phyloP scores from a whole-genome alignment of 2,888 invertebrate genomes.

The Ophion slaviceki region DNA sequence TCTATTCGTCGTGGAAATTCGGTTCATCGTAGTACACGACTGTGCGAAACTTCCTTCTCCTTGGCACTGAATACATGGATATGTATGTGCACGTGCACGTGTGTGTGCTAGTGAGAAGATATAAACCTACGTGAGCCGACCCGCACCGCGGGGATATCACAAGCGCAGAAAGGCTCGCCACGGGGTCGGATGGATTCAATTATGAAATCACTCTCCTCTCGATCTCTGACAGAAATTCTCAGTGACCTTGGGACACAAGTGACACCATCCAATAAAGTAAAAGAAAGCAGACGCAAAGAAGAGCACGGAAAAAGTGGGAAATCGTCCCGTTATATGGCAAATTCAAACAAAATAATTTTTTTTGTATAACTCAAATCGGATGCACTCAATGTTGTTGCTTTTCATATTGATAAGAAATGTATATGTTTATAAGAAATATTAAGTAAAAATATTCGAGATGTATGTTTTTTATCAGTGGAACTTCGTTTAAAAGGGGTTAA shows the following conservation, averaged over 20 bases:
- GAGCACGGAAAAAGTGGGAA: not conserved
- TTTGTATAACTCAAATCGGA: not conserved
- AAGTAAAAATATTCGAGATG: too few species aligned
- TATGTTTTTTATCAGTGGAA: too few species aligned
- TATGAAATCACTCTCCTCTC: constrained; percentile 61
- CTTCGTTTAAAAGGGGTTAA: too few species aligned
- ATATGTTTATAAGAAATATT: too few species aligned
- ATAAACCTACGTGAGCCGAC: constrained; percentile 3
- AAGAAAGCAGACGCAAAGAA: not conserved
- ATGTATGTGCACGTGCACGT: not conserved
- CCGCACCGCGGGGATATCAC: constrained; percentile 34
- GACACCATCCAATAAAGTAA: not conserved
- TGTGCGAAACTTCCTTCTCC: constrained; percentile 49
- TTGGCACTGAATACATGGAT: constrained; percentile 14
- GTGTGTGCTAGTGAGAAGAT: not conserved
- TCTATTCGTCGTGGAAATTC: constrained; percentile 66
- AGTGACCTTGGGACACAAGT: constrained; percentile 9
- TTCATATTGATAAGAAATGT: not conserved
- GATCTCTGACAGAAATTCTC: constrained; percentile 22
- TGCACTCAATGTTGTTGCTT: not conserved
- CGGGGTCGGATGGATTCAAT: constrained; percentile 60
- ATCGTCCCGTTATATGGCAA: not conserved
- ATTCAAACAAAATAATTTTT: not conserved
- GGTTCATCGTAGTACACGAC: constrained; percentile 44
- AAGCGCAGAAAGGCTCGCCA: constrained; percentile 48